Evolutionary conservation across 2,888 invertebrate genomes (phyloP), one percentile per base, ranked within the genome.

Genomic region (Athetis lepigone): DNA sequence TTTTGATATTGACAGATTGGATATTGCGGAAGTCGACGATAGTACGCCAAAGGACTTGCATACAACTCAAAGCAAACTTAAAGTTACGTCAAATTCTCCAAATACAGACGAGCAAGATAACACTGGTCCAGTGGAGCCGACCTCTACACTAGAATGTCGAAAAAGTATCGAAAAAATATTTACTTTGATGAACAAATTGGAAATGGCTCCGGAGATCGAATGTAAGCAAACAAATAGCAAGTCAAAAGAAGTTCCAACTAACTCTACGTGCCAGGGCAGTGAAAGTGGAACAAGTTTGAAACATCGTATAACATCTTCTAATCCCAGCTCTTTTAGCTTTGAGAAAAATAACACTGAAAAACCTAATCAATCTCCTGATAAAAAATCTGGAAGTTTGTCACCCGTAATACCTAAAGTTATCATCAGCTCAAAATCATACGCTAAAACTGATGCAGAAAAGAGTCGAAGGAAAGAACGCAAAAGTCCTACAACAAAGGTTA

Each of bases 111-210:
- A 46, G 19, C 40, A 37, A n/a, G 66, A 75, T 7, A 75, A 70
- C 36, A 70, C 60, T 27, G 75, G 77, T 13, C 6, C 61, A 5
- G 89, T 86, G 62, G 86, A 85, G 66, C 16, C 52, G 0, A 69
- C 75, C 2, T 67, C 85, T 11, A 68, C 89, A 6, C 54, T 88
- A 4, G 90, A 92, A 77, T 93, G 91, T 61, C 88, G 89, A 72
- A 90, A 90, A 78, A 93, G 91, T 74, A 93, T 94, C 58, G 91
- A 93, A 49, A 91, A 92, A 84, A 86, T 94, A 70, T 94, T 93
- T 69, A 82, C 85, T 67, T 85, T 95, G 45, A 90, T 95, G 77
- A 91, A 89, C 33, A 88, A 88, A 55, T 69, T 89, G 11, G 83
- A 78, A 7, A 88, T 86, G 45, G 56, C 59, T 9, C 82, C 85